Evolutionary conservation across 1,140 invertebrate genomes (phyloP).

Genomic region (Xylocopa sonorina): DNA sequence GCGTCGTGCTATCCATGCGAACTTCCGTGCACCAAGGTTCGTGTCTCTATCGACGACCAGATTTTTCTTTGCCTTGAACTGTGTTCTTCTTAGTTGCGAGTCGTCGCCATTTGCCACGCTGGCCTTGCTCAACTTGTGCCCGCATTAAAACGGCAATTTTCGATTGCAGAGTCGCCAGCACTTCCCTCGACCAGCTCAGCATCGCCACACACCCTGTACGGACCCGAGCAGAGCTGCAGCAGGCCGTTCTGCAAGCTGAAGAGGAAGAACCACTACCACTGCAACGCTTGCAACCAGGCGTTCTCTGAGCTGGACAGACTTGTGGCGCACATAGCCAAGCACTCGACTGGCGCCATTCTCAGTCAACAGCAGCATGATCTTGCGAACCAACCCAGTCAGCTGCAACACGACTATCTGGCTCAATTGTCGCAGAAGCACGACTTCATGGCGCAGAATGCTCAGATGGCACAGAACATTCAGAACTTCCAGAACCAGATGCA

Average conservation of each 20-base stretch:
- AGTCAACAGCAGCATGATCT: constrained; percentile 79
- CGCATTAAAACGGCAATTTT: not conserved
- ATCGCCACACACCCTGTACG: constrained; percentile 81
- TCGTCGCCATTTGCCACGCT: constrained; percentile 12
- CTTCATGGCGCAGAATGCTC: constrained; percentile 77
- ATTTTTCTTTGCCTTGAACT: constrained; percentile 75
- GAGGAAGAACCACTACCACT: constrained; percentile 92
- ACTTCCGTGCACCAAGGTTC: constrained; percentile 83
- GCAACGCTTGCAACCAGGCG: constrained; percentile 93
- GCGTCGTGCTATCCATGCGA: constrained; percentile 83
- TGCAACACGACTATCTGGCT: constrained; percentile 75
- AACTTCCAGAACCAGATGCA: constrained; percentile 80
- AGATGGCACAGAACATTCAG: constrained; percentile 78
- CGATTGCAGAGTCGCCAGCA: constrained; percentile 67
- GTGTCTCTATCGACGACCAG: constrained; percentile 68
- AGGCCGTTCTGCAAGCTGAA: constrained; percentile 94
- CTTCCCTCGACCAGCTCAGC: constrained; percentile 78
- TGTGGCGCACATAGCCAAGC: constrained; percentile 87
- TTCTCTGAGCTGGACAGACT: constrained; percentile 87
- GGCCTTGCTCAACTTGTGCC: not conserved
- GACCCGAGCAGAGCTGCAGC: constrained; percentile 87
- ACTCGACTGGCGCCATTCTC: constrained; percentile 84
- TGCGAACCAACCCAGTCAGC: constrained; percentile 67
- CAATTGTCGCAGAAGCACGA: constrained; percentile 79
- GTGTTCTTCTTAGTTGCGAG: constrained; percentile 43